Base-by-base conservation (phyloP, 2,888 invertebrate genomes). In the Euphydryas editha region DNA sequence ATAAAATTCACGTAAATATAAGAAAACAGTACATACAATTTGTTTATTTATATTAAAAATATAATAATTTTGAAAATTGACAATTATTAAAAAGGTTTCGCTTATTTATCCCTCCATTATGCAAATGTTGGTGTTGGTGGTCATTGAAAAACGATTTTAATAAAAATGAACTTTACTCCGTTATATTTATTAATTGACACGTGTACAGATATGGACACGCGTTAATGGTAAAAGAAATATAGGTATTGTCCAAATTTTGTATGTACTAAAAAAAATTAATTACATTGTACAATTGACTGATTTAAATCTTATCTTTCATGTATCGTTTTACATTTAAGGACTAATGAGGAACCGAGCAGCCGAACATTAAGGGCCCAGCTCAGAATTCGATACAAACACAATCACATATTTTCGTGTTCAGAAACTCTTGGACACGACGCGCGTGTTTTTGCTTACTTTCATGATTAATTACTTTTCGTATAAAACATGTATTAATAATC, bases 21-120 rank as follows among this genome's bases (percentile, higher is more conserved):
- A n/a, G n/a, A n/a, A n/a, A n/a, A n/a, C n/a, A n/a, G n/a, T n/a
- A n/a, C n/a, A n/a, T n/a, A n/a, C n/a, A n/a, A n/a, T n/a, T n/a
- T n/a, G n/a, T n/a, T n/a, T 47, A 47, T 47, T 47, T 47, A 13
- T 13, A 47, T 47, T 20, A 47, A 47, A 47, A 24, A 51, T 24
- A 15, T 24, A 51, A 24, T 30, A 24, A 51, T 51, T 24, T 24
- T n/a, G 24, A 51, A 51, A 30, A 51, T 24, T 24, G n/a, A n/a
- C n/a, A n/a, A n/a, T n/a, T n/a, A 39, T 68, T 59, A 68, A 71
- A 68, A 71, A 24, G 30, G 62, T 42, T 59, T 56, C 56, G 49
- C 67, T 71, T 69, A 68, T 65, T 66, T 61, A 70, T 55, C 68
- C 66, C 64, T 60, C 66, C 64, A 65, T 70, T 68, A 72, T 70